A percentile compares a stretch with the other conserved stretches of the same genome.
Evolutionary conservation across 2,888 invertebrate species (phyloP).

Genomic region (Homarus gammarus): DNA sequence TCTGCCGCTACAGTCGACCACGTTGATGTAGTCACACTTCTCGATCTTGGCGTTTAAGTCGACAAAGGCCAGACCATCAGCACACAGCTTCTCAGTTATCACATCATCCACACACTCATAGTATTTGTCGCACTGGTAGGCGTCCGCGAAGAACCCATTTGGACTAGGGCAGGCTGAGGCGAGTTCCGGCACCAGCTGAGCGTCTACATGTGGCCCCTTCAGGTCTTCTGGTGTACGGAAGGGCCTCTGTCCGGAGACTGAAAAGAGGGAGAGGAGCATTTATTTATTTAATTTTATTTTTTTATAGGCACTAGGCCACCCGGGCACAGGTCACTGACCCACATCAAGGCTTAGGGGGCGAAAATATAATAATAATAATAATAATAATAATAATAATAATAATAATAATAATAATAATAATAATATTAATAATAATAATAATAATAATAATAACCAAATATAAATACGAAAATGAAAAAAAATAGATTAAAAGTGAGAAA

Average conservation of each 20-base stretch:
- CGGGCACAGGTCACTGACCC: too few relatives aligned
- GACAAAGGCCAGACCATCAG: conserved; percentile 94
- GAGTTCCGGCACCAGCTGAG: conserved; percentile 44
- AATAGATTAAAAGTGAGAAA: too few relatives aligned
- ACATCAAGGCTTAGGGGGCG: too few relatives aligned
- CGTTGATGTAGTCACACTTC: conserved; percentile 81
- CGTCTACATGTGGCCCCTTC: neutral
- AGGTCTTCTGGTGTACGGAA: neutral
- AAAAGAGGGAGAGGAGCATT: neutral
- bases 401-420: too few relatives aligned
- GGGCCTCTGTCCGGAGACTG: neutral
- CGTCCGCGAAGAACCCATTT: conserved; percentile 91
- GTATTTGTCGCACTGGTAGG: conserved; percentile 94
- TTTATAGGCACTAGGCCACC: too few relatives aligned
- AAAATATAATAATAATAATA: too few relatives aligned
- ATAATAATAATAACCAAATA: too few relatives aligned
- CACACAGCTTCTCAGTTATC: conserved; percentile 88
- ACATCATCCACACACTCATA: conserved; percentile 88
- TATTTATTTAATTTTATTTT: too few relatives aligned
- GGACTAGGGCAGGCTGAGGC: conserved; percentile 86
- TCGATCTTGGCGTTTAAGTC: conserved; percentile 89
- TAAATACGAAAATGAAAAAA: too few relatives aligned
- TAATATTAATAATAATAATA: too few relatives aligned
- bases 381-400: too few relatives aligned
- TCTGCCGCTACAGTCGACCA: conserved; percentile 66